phyloP scores from a whole-genome alignment of 1,140 invertebrate species.

The Drosophila watanabei region DNA sequence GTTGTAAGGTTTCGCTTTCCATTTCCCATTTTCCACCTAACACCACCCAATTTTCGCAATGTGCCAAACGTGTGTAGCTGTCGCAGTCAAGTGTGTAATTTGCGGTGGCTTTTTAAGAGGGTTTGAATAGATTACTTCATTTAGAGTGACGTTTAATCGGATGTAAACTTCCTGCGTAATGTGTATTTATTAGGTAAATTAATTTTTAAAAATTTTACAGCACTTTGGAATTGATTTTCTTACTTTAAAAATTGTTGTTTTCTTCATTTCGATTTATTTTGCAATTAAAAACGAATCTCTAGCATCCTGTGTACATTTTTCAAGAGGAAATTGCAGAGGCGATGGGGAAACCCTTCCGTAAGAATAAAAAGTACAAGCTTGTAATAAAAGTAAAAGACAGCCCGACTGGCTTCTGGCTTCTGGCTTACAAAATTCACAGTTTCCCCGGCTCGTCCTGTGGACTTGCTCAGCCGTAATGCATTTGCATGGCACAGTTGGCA shows the following conservation, averaged over 20 bases:
- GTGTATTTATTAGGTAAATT: conserved; percentile 27
- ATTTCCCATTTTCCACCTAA: conserved; percentile 62
- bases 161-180: conserved; percentile 13
- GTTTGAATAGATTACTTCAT: conserved; percentile 57
- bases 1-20: conserved; percentile 62
- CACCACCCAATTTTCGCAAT: conserved; percentile 46
- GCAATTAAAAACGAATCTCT: conserved; percentile 69
- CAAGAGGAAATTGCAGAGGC: conserved; percentile 38
- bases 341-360: conserved; percentile 23
- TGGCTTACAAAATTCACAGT: conserved; percentile 4
- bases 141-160: conserved; percentile 22
- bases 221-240: no score
- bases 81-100: conserved; percentile 80
- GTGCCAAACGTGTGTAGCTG: conserved; percentile 40
- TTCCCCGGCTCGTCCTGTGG: conserved; percentile 22
- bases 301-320: conserved; percentile 61
- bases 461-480: conserved; percentile 29
- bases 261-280: conserved; percentile 63
- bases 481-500: conserved; percentile 59
- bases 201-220: conserved; percentile 5
- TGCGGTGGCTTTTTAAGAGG: conserved; percentile 47
- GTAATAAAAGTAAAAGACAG: conserved; percentile 47
- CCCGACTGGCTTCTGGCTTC: conserved; percentile 4
- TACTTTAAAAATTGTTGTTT: no score
- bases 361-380: conserved; percentile 44